Base-by-base conservation (phyloP, 2,888 invertebrate species). In the Lycaena phlaeas region DNA sequence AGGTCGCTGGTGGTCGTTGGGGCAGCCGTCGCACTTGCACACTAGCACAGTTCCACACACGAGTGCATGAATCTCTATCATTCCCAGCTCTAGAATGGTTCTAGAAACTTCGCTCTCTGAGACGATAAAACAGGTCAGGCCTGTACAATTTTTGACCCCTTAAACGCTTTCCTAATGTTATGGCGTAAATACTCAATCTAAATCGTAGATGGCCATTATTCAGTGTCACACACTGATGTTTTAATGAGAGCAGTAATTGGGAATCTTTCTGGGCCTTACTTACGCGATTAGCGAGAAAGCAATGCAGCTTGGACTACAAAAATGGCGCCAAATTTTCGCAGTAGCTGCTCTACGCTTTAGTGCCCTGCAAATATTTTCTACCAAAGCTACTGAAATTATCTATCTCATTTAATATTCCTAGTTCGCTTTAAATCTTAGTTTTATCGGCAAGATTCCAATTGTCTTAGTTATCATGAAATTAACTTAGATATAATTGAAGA, bases 371-470 rank as follows among this genome's bases (percentile, higher is more conserved):
- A 7, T 77, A 74, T 74, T 72, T 75, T 72, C 75, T 74, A 76
- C 82, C 82, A 82, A 84, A 84, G 82, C 69, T 76, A 74, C 72
- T 76, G 78, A 79, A 78, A 75, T 77, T 75, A 74, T 72, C 76
- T 81, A 79, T 79, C 78, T 82, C 79, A 79, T 72, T n/a, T 70
- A 68, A 67, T 81, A 84, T 82, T 82, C 82, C 81, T 84, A 82
- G 77, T 76, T 77, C 73, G 81, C 81, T 82, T 81, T 81, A 81
- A 74, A 71, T 68, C 56, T 69, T 84, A 84, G 78, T 62, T 73
- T 68, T 78, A 81, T 79, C 70, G 77, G 76, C 74, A 76, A 65
- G 67, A 74, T 78, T 81, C 81, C 79, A 82, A 71, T 77, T 71
- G 67, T 75, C 61, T 64, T 75, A 76, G 68, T 73, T 70, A 64